Base-by-base conservation (phyloP, 2,113 vertebrate species). In the Chionis minor region DNA sequence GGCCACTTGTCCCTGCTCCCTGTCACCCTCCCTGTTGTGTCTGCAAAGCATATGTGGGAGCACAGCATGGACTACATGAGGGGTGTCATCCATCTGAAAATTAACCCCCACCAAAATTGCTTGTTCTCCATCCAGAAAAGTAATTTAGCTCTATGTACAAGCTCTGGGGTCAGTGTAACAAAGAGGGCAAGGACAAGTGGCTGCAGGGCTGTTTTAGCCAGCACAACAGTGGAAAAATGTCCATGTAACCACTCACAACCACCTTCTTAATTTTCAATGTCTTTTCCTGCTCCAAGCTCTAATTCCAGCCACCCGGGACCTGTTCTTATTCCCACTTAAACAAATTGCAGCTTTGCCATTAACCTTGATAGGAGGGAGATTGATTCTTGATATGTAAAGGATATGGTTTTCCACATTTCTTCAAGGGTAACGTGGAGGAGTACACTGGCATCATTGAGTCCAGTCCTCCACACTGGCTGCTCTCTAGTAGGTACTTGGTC, bases 241-340 rank as follows among this genome's bases (percentile, higher is more conserved):
- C 52, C n/a, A 56, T 20, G 7, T 45, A 89, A 90, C 28, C 28
- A 82, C 66, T 28, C 28, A 82, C 66, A 94, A 65, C 19, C 70
- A 95, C 92, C 91, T 85, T 91, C 70, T 51, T 89, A 72, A 92
- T 52, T 92, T 86, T 95, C 91, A 97, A 81, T 82, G 92, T 70
- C 86, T 92, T 96, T 95, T 87, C 54, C 83, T 65, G 69, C 94
- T 96, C 69, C 90, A 78, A 96, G 86, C 72, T 86, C 90, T 84
- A 92, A 78, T 91, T 95, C 52, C 58, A 91, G 72, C 27, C 75
- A 89, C 54, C 6, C 0, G 2, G 82, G 88, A 95, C 72, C 66
- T 89, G 77, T 84, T 56, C 92, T 94, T 89, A 45, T 85, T 95
- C 94, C 94, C 62, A 82, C 42, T 88, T 84, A 79, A 94, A 84